Evolutionary conservation across 1,140 invertebrate species (phyloP), one percentile per base, ranked within the genome.

Genomic region (Drosophila sulfurigaster): DNA sequence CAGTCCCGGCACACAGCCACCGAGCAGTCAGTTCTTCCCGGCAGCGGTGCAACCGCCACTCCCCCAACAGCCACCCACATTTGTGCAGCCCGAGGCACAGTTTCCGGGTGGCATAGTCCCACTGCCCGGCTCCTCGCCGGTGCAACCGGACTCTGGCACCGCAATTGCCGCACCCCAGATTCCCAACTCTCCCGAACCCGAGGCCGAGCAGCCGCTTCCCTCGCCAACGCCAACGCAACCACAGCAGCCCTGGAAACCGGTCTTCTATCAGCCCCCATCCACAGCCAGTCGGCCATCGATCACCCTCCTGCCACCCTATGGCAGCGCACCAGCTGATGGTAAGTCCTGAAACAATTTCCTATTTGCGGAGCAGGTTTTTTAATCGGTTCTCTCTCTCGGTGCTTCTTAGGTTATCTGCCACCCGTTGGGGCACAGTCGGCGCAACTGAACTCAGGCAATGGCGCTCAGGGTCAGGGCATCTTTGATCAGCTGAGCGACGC

Each of bases 141-240:
- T 87, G 3, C 68, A 56, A 0, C 90, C 91, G 0, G 91, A 92
- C 15, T 65, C 75, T 2, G 91, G 91, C 46, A 86, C 81, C 0
- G 91, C 83, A 1, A 91, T 91, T 43, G 91, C 91, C 4, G 79
- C 87, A 1, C 91, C 91, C 7, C 91, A 92, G 59, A 92, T 92
- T 35, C 91, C 91, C 16, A 71, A 45, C 15, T 15, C 60, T 2
- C 75, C 76, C 0, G 65, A 79, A n/a, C 35, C 80, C 4, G 68
- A 76, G 41, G 58, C 71, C 3, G 74, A 76, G 43, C 75, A 71
- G 49, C 75, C 65, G 0, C 60, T 78, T 66, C 60, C 88, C 2
- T 30, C 64, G 1, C 75, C 63, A 3, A 41, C 49, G n/a, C 82
- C 54, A n/a, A 56, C 68, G 13, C 73, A 82, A 41, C 73, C 66